Percentiles rank a stretch among this genome's conserved stretches.
These are phyloP conservation scores for Gobionotothen gibberifrons DNA, from an alignment of 2,797 vertebrate genomes.

Conservation along the genomic window DNA sequence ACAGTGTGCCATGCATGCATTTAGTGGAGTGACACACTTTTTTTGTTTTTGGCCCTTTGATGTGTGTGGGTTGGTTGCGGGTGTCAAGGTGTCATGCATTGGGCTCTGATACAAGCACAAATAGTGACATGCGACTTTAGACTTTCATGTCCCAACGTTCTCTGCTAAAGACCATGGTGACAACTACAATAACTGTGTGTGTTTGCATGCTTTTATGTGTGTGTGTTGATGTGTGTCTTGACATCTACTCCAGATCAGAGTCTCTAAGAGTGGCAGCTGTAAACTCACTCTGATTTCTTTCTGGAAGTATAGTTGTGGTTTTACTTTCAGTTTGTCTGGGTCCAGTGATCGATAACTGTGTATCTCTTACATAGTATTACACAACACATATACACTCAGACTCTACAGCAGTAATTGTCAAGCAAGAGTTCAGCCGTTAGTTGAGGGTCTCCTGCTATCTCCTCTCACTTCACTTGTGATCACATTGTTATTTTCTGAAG, in stretches of 20 bases:
- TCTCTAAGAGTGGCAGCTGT: conserved; percentile 30
- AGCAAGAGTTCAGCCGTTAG: not conserved
- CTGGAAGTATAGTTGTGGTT: conserved; percentile 21
- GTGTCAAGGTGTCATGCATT: conserved; percentile 5
- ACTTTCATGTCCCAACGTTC: not conserved
- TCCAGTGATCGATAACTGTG: not conserved
- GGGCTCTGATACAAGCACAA: conserved; percentile 32
- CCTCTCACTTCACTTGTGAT: not conserved
- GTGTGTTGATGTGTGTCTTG: not conserved
- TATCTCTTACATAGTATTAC: not conserved
- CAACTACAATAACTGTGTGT: conserved; percentile 4
- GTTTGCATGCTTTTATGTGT: not conserved
- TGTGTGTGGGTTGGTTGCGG: not conserved
- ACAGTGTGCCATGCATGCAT: conserved; percentile 11
- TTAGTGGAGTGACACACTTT: not conserved
- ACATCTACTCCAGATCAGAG: conserved; percentile 13
- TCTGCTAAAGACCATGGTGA: conserved; percentile 4
- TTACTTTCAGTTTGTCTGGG: conserved; percentile 6
- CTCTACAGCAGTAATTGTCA: conserved; percentile 2
- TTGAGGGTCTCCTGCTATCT: not conserved
- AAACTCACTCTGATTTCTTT: conserved; percentile 48
- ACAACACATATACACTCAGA: not conserved
- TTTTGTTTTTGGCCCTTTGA: not conserved
- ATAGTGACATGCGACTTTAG: conserved; percentile 17
- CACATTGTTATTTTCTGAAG: conserved; percentile 1